Evolutionary conservation across 1,140 invertebrate species (phyloP), one percentile per base, ranked within the genome.

Genomic region (Cydia fagiglandana): DNA sequence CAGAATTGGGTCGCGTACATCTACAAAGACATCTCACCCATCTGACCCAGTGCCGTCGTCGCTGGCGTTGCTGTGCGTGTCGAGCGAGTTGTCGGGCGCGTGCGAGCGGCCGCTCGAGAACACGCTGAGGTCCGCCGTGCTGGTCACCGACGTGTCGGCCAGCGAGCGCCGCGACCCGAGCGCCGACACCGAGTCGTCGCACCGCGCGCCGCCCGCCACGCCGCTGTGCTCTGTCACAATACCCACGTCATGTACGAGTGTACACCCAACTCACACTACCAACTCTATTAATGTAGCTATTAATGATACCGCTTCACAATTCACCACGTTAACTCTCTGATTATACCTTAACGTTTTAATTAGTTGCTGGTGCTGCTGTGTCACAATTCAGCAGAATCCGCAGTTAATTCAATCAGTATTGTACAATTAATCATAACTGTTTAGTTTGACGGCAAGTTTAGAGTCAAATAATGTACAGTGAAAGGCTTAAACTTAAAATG

Each of bases 61-160:
- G 75, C 95, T 96, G 80, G 95, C 94, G 88, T 95, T 95, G 88
- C 95, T 96, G 87, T 96, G 96, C 10, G 96, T 96, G 88, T 96
- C 96, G 56, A 96, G 93, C 79, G 95, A 96, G 88, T 96, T 96
- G 84, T 96, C 95, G 64, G 95, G 94, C 9, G 95, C 95, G 83
- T 96, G 95, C 1, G 96, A 96, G 75, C 95, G 93, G 2, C 95
- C 96, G 77, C 96, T 96, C 45, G 96, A 97, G 88, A 97, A 96
- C 64, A 96, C 96, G 76, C 96, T 96, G 24, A 97, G 90, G 88
- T 97, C 96, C 2, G 96, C 96, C 4, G 96, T 97, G 12, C 96
- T 97, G 1, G 96, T 97, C 20, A 97, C 96, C 74, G 96, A 97
- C 2, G 97, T 97, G 80, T 97, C 96, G 13, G 96, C 96, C 47